Base-by-base conservation (phyloP, 64 coral and sea anemone genomes). In the Astreopora myriophthalma region DNA sequence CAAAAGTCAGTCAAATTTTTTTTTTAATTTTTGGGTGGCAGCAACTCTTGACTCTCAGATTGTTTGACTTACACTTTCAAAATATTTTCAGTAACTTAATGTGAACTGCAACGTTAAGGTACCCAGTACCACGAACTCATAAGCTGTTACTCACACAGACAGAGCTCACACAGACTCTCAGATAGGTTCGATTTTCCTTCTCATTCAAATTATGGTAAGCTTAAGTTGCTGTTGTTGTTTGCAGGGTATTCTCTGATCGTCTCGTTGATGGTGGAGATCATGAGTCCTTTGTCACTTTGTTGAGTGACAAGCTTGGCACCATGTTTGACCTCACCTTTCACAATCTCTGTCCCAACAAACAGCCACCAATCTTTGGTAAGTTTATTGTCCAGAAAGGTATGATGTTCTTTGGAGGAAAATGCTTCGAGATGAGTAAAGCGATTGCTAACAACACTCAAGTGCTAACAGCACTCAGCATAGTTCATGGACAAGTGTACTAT, bases 291-390 rank as follows among this genome's bases (percentile, higher is more conserved):
- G 72, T 99, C 5, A 57, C 94, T 48, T 68, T 99, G 16, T 48
- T 99, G 24, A 99, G 97, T 91, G 97, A 99, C 76, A 99, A 99
- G 22, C 97, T 99, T n/a, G 97, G 91, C 13, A 93, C 90, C 1
- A 91, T 99, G 97, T 99, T 99, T 72, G 97, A 99, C 68, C 91
- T 99, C 19, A 99, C 97, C 13, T 99, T 92, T 74, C 97, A 99
- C 64, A 99, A 99, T 69, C 94, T 99, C 39, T 99, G 97, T 32
- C 97, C 87, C 61, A 99, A 88, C 87, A 99, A 99, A 69, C 87
- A 95, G 55, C 94, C 97, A 17, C 97, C 97, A 10, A 99, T 99
- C 60, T 99, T 99, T 88, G 97, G 97, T 99, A 90, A 35, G 94
- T 93, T 69, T 48, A 13, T 64, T 1, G 28, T n/a, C 9, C 16